These are phyloP conservation scores for Cephalopterus ornatus DNA, from an alignment of 2,113 vertebrate genomes.

Conservation along the genomic window DNA sequence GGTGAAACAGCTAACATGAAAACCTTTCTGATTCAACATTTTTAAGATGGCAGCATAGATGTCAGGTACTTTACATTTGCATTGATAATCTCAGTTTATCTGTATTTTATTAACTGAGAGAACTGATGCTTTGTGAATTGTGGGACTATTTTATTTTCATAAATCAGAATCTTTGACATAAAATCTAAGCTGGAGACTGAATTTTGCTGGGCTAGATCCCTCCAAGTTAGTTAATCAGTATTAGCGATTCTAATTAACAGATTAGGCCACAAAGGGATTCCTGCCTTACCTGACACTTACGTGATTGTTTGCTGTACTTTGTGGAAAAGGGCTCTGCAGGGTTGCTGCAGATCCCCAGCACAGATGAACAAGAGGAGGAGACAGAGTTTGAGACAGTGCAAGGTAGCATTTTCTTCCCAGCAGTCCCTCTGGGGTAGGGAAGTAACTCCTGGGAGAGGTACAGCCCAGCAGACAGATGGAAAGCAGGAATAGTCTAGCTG, in stretches of 20 bases:
- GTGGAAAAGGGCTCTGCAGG: background rate
- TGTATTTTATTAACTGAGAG: background rate
- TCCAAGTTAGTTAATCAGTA: background rate
- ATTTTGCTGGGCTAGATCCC: background rate
- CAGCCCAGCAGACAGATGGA: background rate
- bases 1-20: background rate
- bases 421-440: background rate
- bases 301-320: background rate
- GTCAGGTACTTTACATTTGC: background rate
- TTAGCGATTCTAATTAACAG: background rate
- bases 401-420: background rate
- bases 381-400: background rate
- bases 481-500: background rate
- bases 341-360: background rate
- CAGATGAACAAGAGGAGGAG: background rate
- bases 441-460: background rate
- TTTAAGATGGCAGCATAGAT: background rate
- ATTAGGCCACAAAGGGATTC: background rate
- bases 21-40: background rate
- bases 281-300: background rate
- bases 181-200: background rate
- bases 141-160: background rate
- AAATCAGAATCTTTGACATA: background rate
- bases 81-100: background rate
- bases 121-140: background rate